Evolutionary conservation across 1,140 invertebrate genomes (phyloP).

Genomic region (Zaprionus lachaisei): DNA sequence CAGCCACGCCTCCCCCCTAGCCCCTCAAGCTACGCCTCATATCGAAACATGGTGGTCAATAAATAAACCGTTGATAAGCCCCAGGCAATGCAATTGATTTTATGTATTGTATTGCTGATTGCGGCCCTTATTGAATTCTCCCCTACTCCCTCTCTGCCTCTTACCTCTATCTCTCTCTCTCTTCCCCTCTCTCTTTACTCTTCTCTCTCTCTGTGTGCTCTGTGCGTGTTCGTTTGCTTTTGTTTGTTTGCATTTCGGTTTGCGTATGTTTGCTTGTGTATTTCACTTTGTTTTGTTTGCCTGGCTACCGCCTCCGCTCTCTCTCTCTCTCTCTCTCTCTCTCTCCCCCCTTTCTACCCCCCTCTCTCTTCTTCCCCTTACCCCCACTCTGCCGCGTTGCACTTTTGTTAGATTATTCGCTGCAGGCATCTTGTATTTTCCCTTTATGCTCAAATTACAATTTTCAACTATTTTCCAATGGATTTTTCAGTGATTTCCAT

Average conservation of each 20-base stretch:
- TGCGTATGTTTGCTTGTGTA: constrained; percentile 20
- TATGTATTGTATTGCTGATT: constrained; percentile 77
- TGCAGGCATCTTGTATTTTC: constrained; percentile 19
- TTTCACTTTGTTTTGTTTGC: constrained; percentile 34
- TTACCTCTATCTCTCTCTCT: neutral
- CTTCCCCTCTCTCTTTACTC: neutral
- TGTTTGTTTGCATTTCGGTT: constrained; percentile 22
- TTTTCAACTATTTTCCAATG: constrained; percentile 50
- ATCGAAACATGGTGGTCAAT: constrained; percentile 54
- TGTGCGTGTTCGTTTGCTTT: constrained; percentile 54
- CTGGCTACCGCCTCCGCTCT: constrained; percentile 19
- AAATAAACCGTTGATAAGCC: constrained; percentile 78
- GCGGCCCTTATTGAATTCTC: constrained; percentile 71
- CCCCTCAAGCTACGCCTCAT: neutral
- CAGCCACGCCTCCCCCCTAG: neutral
- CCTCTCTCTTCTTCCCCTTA: neutral
- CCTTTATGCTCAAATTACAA: constrained; percentile 58
- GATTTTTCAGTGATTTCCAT: constrained; percentile 35
- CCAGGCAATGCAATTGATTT: constrained; percentile 78
- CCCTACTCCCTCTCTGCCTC: neutral
- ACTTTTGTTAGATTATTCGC: constrained; percentile 20
- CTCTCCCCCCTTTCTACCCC: too few species aligned
- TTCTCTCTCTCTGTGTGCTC: constrained; percentile 17
- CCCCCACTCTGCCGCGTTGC: neutral
- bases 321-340: neutral